Base-by-base conservation (phyloP, 2,888 invertebrate species). In the Sicus ferrugineus region DNA sequence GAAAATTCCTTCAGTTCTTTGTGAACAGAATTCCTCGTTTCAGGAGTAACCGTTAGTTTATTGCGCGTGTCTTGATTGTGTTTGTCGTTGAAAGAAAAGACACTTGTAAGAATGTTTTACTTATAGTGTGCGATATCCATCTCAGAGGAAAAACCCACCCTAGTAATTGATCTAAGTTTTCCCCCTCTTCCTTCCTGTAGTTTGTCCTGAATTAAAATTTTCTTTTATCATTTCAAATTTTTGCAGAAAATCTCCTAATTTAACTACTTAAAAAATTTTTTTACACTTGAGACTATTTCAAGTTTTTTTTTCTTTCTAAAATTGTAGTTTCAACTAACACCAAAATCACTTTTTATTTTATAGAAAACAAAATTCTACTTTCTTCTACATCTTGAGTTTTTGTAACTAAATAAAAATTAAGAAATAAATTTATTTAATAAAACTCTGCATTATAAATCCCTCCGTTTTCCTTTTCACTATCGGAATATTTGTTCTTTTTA, bases 41-140 rank as follows among this genome's bases (percentile, higher is more conserved):
- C 16, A 42, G 23, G 30, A 21, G 61, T 61, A 59, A 59, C 59
- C 59, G 61, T 16, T 42, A 23, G 34, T 2, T 42, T 62, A 26
- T 62, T 23, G 11, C 26, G 3, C 54, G 21, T 38, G 31, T 65
- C 16, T 31, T 26, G 54, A 28, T 48, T 28, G 4, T 46, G 14
- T 28, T 26, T 42, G 23, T 61, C 61, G 16, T 38, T 21, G 0
- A 11, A 16, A 6, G 31, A n/a, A 46, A 28, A 48, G 52, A 54
- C 65, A 54, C 52, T 31, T 54, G 52, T 23, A 23, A 23, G 52
- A 38, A 54, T 31, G 52, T 21, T 52, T 64, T 50, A 31, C 52
- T 50, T 52, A 16, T 23, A 16, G 23, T 54, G 16, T 26, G 52
- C 52, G 28, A 21, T 34, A n/a, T n/a, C n/a, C n/a, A 16, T 16